Percentiles rank a stretch among this genome's conserved stretches.
Evolutionary conservation across 2,888 invertebrate species (phyloP).

Genomic region (Amiota minor): DNA sequence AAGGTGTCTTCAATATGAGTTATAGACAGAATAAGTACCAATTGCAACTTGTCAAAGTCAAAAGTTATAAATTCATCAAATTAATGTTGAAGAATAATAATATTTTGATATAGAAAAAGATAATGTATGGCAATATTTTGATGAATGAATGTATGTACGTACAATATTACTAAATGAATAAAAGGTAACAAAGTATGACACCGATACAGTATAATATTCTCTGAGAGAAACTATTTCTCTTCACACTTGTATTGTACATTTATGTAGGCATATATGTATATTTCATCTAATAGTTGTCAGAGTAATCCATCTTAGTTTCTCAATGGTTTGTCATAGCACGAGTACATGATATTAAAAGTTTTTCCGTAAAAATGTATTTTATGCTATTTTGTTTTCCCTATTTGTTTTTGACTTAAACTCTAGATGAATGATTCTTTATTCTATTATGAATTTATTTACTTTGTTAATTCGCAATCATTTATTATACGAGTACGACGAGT

Average conservation of each 20-base stretch:
- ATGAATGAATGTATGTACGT: too few species aligned
- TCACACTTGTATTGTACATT: too few species aligned
- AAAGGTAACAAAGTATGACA: not conserved
- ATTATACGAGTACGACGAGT: too few species aligned
- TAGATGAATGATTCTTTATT: conserved; percentile 32
- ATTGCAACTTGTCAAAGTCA: not conserved
- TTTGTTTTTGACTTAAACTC: not conserved
- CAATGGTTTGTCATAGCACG: not conserved
- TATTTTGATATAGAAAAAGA: too few species aligned
- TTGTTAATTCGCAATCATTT: not conserved
- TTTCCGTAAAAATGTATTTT: conserved; percentile 12
- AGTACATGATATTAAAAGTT: conserved; percentile 10
- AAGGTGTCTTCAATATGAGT: not conserved
- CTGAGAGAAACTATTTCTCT: not conserved
- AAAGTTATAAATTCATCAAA: not conserved
- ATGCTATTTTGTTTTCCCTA: not conserved
- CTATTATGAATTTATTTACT: conserved; percentile 31
- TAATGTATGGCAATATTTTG: too few species aligned
- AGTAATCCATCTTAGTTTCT: not conserved
- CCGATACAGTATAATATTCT: conserved; percentile 12
- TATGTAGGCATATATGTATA: too few species aligned
- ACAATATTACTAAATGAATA: too few species aligned
- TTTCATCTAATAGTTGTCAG: too few species aligned
- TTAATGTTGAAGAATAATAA: not conserved
- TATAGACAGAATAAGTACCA: conserved; percentile 3